Evolutionary conservation across 1,140 invertebrate species (phyloP), one percentile per base, ranked within the genome.

Genomic region (Glossosoma conforme): DNA sequence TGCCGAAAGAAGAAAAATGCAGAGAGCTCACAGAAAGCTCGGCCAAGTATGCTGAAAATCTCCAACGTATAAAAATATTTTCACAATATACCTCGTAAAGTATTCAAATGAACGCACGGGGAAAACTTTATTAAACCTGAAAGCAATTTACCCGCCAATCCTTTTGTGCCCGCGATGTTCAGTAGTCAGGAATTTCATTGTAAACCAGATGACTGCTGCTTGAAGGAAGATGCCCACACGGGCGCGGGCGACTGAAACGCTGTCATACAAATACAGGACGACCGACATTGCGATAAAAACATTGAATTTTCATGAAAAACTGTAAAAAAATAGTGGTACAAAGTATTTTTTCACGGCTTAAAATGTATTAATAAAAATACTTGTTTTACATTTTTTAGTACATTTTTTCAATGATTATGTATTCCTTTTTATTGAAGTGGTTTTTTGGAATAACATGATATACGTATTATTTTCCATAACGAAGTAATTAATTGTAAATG

Each of bases 101-200:
- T 58, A 58, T 58, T 58, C 55, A 58, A 53, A 58, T 58, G 55
- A 53, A 58, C 44, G 55, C 46, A 49, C 55, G 40, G 55, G 51
- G 55, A 58, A 58, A 58, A 58, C 50, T 58, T 58, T 58, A 58
- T 58, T 58, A 58, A 58, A 58, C 33, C 55, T 40, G 55, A 44
- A 48, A 58, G 51, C 55, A 58, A 58, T 58, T 58, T 58, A 35
- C 55, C 50, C 42, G 41, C 18, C 50, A 58, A 58, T 52, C 55
- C 55, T 58, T 58, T 58, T 58, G 55, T 58, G 41, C 33, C n/a
- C 14, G 40, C 43, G 41, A 42, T 46, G 51, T 40, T 40, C 47
- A 38, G 35, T 41, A 50, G 51, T 56, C 55, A 57, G 55, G 55
- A 57, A 57, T 58, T 58, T 58, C 55, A 58, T 58, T 53, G 41